These are phyloP conservation scores for Ptiloglossa arizonensis DNA, from an alignment of 1,140 invertebrate species.

Conservation along the genomic window DNA sequence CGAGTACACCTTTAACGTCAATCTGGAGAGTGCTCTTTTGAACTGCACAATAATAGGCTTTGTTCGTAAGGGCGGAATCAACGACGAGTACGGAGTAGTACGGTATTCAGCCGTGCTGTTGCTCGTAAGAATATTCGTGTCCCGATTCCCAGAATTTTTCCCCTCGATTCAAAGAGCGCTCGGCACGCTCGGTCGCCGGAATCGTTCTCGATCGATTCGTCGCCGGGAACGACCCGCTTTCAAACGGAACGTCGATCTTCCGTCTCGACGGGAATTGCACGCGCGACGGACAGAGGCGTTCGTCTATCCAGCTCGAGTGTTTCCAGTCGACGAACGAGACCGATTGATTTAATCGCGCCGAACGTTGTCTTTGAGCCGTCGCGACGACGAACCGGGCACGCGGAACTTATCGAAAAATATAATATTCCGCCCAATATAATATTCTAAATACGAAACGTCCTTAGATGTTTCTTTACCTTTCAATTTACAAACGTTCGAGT, in stretches of 20 bases:
- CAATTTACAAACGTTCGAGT: too few relatives aligned
- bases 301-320: neutral
- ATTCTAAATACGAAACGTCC: too few relatives aligned
- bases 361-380: neutral
- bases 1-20: constrained; percentile 58
- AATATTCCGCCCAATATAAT: too few relatives aligned
- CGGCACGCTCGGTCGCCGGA: neutral
- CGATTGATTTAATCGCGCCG: constrained; percentile 26
- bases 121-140: constrained; percentile 14
- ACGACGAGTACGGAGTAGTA: constrained; percentile 5
- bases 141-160: constrained; percentile 28
- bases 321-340: constrained; percentile 5
- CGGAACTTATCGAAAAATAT: too few relatives aligned
- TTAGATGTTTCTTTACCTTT: too few relatives aligned
- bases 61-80: constrained; percentile 27
- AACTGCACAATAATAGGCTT: constrained; percentile 47
- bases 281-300: neutral
- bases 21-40: constrained; percentile 64
- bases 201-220: constrained; percentile 38
- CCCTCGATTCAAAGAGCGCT: neutral
- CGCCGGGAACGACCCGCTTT: neutral
- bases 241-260: constrained; percentile 29
- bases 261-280: constrained; percentile 14
- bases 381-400: too few relatives aligned
- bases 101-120: constrained; percentile 7